A percentile compares a stretch with the other conserved stretches of the same genome.
These are phyloP conservation scores for Zygogramma bicolorata DNA, from an alignment of 2,888 invertebrate genomes.

Conservation along the genomic window DNA sequence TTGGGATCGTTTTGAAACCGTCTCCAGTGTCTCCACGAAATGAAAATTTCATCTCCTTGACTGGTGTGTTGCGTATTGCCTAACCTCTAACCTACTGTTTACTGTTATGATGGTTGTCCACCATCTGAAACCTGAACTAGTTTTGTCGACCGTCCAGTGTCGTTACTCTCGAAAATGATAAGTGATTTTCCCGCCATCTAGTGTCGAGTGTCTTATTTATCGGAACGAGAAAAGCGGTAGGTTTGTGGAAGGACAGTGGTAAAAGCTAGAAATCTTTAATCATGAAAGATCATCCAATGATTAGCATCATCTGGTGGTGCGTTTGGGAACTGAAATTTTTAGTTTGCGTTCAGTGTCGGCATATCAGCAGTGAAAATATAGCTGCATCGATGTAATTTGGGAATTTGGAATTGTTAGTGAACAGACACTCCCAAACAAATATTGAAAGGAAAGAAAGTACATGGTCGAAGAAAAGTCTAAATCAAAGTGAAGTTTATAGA, in stretches of 20 bases:
- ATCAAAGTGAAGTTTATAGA: constrained; percentile 54
- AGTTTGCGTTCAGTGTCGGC: constrained; percentile 51
- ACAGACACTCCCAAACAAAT: constrained; percentile 60
- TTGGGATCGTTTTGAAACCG: too few relatives aligned
- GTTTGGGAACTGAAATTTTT: constrained; percentile 45
- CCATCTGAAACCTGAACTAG: too few relatives aligned
- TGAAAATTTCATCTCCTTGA: too few relatives aligned
- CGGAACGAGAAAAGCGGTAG: not conserved
- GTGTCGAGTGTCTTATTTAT: not conserved
- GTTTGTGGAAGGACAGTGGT: too few relatives aligned
- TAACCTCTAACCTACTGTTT: too few relatives aligned
- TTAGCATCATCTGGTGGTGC: constrained; percentile 52
- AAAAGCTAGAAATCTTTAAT: not conserved
- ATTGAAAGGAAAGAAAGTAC: constrained; percentile 52
- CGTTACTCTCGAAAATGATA: not conserved
- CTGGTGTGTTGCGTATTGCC: too few relatives aligned
- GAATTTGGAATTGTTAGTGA: constrained; percentile 58
- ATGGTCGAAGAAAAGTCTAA: constrained; percentile 56
- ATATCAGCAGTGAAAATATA: constrained; percentile 52
- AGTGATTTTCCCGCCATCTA: not conserved
- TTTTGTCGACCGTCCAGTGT: not conserved
- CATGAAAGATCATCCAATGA: not conserved
- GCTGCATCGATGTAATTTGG: constrained; percentile 57
- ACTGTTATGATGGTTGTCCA: too few relatives aligned
- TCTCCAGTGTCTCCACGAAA: too few relatives aligned